Evolutionary conservation across 1,140 invertebrate genomes (phyloP), one percentile per base, ranked within the genome.

Genomic region (Phymorhynchus buccinoides): DNA sequence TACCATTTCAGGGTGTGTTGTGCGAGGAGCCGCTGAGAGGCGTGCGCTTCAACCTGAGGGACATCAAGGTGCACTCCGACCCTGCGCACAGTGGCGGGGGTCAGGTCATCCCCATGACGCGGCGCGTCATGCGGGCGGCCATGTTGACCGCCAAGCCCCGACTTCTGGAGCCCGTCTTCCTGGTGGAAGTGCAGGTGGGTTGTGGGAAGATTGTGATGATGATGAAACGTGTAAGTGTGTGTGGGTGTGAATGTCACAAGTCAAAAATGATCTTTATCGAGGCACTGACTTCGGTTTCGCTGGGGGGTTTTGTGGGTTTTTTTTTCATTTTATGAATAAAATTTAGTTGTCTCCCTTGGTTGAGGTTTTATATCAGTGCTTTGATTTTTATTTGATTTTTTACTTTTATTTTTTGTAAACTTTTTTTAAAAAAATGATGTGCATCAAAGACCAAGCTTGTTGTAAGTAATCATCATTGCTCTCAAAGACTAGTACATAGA

Each of bases 61-160:
- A 99, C 94, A 98, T 99, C 32, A 99, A 98, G 42, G 95, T 99
- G 77, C 99, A 99, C 94, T 97, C 98, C 94, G 99, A 99, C 94
- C 98, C 99, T 90, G 99, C 99, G 94, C 99, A 99, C 95, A 96
- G 99, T 95, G 98, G 98, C 94, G 99, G 98, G 95, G 98, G 98
- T 91, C 99, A 99, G 95, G 99, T 99, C 95, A 99, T 99, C 94
- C 98, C 98, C 90, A 99, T 98, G 27, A 98, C 98, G 88, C 96
- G 99, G 94, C 96, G 99, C 94, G 97, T 97, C 91, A 95, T 99
- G 92, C 99, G 99, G 93, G 99, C 98, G 89, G 97, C 96, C 93
- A 94, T 97, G 68, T 95, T 99, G 88, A 99, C 98, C 80, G 98
- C 98, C 88, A 90, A 95, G 85, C 98, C 99, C 3, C 95, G 98